Evolutionary conservation across 64 coral and sea anemone genomes (phyloP), one percentile per base, ranked within the genome.

Genomic region (Actinia equina): DNA sequence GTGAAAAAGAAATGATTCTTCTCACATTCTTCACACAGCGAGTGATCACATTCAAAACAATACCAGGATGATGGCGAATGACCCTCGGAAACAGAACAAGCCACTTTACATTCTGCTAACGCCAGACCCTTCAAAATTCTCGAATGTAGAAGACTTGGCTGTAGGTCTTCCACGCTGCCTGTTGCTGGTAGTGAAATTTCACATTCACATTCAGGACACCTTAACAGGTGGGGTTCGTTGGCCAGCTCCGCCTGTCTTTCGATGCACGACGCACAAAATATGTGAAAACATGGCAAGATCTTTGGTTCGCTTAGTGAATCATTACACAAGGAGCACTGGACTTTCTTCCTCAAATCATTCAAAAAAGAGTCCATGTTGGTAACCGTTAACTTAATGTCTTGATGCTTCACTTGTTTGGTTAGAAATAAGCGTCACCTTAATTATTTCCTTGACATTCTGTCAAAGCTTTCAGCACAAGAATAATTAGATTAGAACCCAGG

Each of bases 321-420:
- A 77, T 77, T 77, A 43, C 71, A 77, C 41, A 77, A 43, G 23
- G 41, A 77, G 27, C 71, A 77, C 71, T 77, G 71, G 2, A 77
- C 71, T 43, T 77, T 9, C 17, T 1, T 77, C n/a, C 27, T 77
- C 13, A 77, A n/a, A 77, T 77, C 71, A n/a, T 26, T n/a, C 7
- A 77, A 2, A 43, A 77, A 77, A 13, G 71, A 77, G 14, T 83
- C 80, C 80, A 83, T 83, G 19, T 46, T 83, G 16, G 59, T 60
- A 60, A 15, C 16, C 15, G 59, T 20, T 60, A 19, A 18, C 59
- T 12, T 16, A 16, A 60, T 19, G 59, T 60, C 18, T 19, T 60
- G 17, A 19, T 60, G 15, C 5, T 16, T 16, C 15, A 5, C 59
- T 16, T 20, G 18, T 16, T 60, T 60, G 15, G 59, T 60, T 16